Evolutionary conservation across 2,113 vertebrate species (phyloP).

Genomic region (Leuciscus idus): DNA sequence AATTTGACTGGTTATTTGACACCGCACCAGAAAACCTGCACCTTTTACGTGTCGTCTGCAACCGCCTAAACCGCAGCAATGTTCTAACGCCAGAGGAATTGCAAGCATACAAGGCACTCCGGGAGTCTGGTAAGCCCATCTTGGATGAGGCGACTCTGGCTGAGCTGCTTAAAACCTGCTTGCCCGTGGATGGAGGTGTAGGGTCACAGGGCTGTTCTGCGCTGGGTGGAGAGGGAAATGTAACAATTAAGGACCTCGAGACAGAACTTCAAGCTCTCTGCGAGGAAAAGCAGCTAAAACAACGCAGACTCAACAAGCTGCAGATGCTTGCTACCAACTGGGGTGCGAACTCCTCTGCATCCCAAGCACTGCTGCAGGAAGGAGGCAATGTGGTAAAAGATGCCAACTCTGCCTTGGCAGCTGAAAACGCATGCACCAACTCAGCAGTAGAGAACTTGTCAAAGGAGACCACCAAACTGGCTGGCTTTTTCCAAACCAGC

Average conservation of each 20-base stretch:
- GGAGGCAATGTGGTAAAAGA: slow-evolving; percentile 69
- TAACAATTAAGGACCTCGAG: slow-evolving; percentile 76
- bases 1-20: slow-evolving; percentile 97
- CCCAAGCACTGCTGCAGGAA: slow-evolving; percentile 65
- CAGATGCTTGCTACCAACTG: slow-evolving; percentile 75
- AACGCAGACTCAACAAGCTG: slow-evolving; percentile 78
- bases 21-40: slow-evolving; percentile 77
- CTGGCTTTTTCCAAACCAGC: slow-evolving; percentile 70
- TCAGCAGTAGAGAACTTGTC: slow-evolving; percentile 74
- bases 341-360: slow-evolving; percentile 70
- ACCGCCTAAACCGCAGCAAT: slow-evolving; percentile 75
- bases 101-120: slow-evolving; percentile 75
- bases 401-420: slow-evolving; percentile 66
- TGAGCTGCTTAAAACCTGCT: slow-evolving; percentile 83
- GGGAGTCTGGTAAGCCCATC: slow-evolving; percentile 77
- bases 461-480: slow-evolving; percentile 73
- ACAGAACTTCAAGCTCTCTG: slow-evolving; percentile 78
- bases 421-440: slow-evolving; percentile 75
- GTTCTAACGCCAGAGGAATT: slow-evolving; percentile 80
- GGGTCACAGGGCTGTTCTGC: slow-evolving; percentile 28
- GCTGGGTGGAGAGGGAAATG: slow-evolving; percentile 71
- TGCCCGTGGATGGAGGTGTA: slow-evolving; percentile 58
- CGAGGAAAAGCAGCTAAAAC: slow-evolving; percentile 80
- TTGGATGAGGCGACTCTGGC: slow-evolving; percentile 81
- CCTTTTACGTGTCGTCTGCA: slow-evolving; percentile 89